Percentiles rank a stretch among this genome's conserved stretches.
These are phyloP conservation scores for Catostylus mosaicus DNA, from an alignment of 30 jellyfish, hydroid and myxozoan genomes.

Conservation along the genomic window DNA sequence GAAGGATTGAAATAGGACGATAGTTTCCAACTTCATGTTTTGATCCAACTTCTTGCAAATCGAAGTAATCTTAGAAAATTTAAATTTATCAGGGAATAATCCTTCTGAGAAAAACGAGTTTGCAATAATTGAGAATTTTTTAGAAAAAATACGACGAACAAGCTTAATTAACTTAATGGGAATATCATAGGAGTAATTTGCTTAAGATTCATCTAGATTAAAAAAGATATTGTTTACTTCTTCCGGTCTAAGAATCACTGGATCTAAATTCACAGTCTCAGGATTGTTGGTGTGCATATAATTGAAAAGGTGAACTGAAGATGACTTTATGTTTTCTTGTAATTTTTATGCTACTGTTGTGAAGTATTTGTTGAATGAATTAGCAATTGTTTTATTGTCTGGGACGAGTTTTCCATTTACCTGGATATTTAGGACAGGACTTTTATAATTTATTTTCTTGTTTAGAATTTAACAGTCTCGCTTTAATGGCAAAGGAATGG, in stretches of 20 bases:
- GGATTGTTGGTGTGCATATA: background rate
- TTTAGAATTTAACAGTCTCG: too few species aligned
- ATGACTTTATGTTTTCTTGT: conserved; percentile 22
- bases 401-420: conserved; percentile 19
- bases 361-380: conserved; percentile 35
- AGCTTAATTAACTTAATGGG: too few species aligned
- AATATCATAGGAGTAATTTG: too few species aligned
- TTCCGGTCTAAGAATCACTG: conserved; percentile 31
- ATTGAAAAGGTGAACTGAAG: background rate
- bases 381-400: conserved; percentile 18
- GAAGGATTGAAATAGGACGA: too few species aligned
- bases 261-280: conserved; percentile 13
- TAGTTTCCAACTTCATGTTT: too few species aligned
- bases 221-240: conserved; percentile 25
- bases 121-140: too few species aligned
- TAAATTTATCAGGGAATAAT: too few species aligned
- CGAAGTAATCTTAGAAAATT: too few species aligned
- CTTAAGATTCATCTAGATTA: conserved; percentile 31
- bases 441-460: background rate
- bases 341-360: conserved; percentile 22
- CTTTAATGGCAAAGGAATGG: too few species aligned
- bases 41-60: too few species aligned
- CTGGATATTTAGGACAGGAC: background rate
- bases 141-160: too few species aligned
- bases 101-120: too few species aligned